Evolutionary conservation across 2,113 vertebrate genomes (phyloP).

Genomic region (Saccopteryx leptura): DNA sequence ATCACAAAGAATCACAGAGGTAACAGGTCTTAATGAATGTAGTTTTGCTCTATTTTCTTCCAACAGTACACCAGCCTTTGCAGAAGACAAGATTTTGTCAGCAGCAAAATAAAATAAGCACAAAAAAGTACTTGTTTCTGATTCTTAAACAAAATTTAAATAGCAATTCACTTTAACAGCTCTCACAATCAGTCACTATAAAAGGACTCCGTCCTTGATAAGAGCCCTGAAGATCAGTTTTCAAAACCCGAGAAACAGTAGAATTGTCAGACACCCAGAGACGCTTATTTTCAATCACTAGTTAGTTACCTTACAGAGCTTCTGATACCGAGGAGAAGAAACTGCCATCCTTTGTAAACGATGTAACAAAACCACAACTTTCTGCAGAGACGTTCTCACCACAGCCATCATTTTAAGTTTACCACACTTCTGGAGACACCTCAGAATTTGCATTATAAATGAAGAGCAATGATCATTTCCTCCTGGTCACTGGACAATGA

Average conservation of each 20-base stretch:
- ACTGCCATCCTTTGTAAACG: conserved; percentile 99
- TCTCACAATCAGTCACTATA: conserved; percentile 14
- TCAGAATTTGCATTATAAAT: conserved; percentile 98
- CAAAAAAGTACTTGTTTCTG: conserved; percentile 36
- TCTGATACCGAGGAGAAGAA: conserved; percentile 99
- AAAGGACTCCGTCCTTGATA: not conserved
- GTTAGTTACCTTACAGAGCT: conserved; percentile 98
- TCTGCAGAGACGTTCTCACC: conserved; percentile 99
- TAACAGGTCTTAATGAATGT: conserved; percentile 76
- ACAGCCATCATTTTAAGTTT: conserved; percentile 99
- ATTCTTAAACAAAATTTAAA: conserved; percentile 53
- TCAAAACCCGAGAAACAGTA: conserved; percentile 55
- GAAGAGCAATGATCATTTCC: conserved; percentile 93
- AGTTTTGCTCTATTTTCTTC: conserved; percentile 63
- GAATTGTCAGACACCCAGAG: conserved; percentile 57
- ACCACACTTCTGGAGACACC: conserved; percentile 96
- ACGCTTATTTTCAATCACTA: conserved; percentile 75
- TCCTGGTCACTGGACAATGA: conserved; percentile 92
- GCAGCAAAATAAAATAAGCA: conserved; percentile 58
- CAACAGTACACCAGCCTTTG: conserved; percentile 47
- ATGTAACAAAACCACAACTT: conserved; percentile 99
- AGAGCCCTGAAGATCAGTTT: conserved; percentile 47
- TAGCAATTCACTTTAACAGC: conserved; percentile 15
- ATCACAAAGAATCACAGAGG: conserved; percentile 1
- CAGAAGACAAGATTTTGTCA: conserved; percentile 52